Evolutionary conservation across 2,113 vertebrate species (phyloP).

Genomic region (Nyctibius bracteatus): DNA sequence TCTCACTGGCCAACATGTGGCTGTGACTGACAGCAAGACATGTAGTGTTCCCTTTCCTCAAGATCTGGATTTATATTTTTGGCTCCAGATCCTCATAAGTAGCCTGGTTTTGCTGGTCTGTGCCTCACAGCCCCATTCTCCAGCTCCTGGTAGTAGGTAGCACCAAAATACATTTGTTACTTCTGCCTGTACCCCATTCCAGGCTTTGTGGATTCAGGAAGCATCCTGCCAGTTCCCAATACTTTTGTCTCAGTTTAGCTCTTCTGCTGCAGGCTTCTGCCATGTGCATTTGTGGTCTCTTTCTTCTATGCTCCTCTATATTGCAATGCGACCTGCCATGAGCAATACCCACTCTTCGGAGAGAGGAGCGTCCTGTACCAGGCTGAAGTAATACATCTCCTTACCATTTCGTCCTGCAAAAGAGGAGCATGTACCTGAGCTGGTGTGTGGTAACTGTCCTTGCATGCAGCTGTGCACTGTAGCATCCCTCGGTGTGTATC

Average conservation of each 20-base stretch:
- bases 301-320: accelerated
- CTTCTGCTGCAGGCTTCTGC: neutral
- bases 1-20: neutral
- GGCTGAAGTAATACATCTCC: neutral
- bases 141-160: neutral
- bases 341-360: neutral
- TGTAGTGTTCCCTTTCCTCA: neutral
- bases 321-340: accelerated
- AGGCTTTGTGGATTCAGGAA: neutral
- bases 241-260: neutral
- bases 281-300: neutral
- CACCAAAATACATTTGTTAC: neutral
- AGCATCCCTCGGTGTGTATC: accelerated
- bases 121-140: neutral
- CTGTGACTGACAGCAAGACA: neutral
- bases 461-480: neutral
- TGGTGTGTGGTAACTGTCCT: neutral
- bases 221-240: neutral
- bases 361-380: neutral
- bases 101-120: neutral
- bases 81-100: neutral
- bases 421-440: neutral
- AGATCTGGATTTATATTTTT: neutral
- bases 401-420: accelerated
- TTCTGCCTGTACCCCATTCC: neutral